These are phyloP conservation scores for Drosophila pseudoananassae DNA, from an alignment of 1,140 invertebrate species.

Conservation along the genomic window DNA sequence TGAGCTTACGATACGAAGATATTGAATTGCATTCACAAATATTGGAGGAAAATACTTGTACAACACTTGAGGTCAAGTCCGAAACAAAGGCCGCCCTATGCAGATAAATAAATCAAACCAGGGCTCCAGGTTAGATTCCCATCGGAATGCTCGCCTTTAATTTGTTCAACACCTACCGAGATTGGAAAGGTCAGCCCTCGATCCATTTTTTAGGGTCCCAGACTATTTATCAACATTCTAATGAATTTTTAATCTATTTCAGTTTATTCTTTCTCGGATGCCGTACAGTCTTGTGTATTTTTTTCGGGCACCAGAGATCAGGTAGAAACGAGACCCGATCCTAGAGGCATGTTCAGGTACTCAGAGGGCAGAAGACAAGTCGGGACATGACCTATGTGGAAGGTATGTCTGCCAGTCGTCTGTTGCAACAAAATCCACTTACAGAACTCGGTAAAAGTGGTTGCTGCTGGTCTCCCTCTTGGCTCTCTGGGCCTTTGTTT, in stretches of 20 bases:
- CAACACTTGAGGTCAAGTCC: slow-evolving; percentile 2
- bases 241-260: slow-evolving; percentile 79
- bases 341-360: slow-evolving; percentile 41
- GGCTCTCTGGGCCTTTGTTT: slow-evolving; percentile 4
- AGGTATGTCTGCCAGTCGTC: slow-evolving; percentile 21
- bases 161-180: slow-evolving; percentile 66
- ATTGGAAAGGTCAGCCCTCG: slow-evolving; percentile 26
- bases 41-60: slow-evolving; percentile 1
- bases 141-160: slow-evolving; percentile 63
- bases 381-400: slow-evolving; percentile 59
- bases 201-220: slow-evolving; percentile 34
- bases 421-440: slow-evolving; percentile 54
- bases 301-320: slow-evolving; percentile 32
- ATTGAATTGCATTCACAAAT: slow-evolving; percentile 47
- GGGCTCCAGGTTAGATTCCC: slow-evolving; percentile 11
- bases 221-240: slow-evolving; percentile 74
- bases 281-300: slow-evolving; percentile 42
- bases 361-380: slow-evolving; percentile 34
- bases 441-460: slow-evolving; percentile 26
- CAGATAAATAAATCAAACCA: slow-evolving; percentile 36
- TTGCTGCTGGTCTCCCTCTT: slow-evolving; percentile 30
- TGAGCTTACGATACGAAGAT: slow-evolving; percentile 24
- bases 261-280: slow-evolving; percentile 15
- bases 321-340: slow-evolving; percentile 46
- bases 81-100: slow-evolving; percentile 15